Evolutionary conservation across 2,888 invertebrate species (phyloP), one percentile per base, ranked within the genome.

Genomic region (Lissonota sp.): DNA sequence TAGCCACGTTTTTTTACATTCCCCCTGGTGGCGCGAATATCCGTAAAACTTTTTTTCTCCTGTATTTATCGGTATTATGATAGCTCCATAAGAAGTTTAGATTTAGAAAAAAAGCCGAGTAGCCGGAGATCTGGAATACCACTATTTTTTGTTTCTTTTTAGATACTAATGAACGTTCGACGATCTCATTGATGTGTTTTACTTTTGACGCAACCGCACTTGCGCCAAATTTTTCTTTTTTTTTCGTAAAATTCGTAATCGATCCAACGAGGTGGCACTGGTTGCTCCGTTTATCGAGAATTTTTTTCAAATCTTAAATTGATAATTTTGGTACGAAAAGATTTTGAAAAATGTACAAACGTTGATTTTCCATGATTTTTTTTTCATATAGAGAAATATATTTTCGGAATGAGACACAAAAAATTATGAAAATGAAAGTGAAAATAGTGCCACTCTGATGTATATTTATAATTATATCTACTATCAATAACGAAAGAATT

Each of bases 1-100:
- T 3, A 12, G 46, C 26, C 49, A 6, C 53, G 14, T 53, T 53
- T 26, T 26, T 7, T n/a, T 4, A 51, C 6, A 10, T 64, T 49
- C 49, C n/a, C 26, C n/a, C 10, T 5, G 42, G 39, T 12, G 49
- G 12, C 7, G n/a, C 12, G 14, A 16, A 12, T 37, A 5, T 7
- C n/a, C 37, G 26, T 37, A 5, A 39, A 6, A 26, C 51, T 49
- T 39, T 26, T 14, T 26, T 64, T 64, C 5, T 39, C n/a, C 12
- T 37, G 37, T 64, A 39, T 64, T 51, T 64, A 64, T 64, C 7
- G 6, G n/a, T 51, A 39, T 51, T 51, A 39, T 37, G n/a, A 53
- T 66, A 53, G 39, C 39, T 64, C 14, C 46, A 16, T 63, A 37
- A 66, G 40, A 12, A 51, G 10, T 51, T 64, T n/a, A 4, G 39